A percentile compares a stretch with the other conserved stretches of the same genome.
Conservation (phyloP, 2,113 vertebrate genomes). For the Vulpes lagopus region DNA sequence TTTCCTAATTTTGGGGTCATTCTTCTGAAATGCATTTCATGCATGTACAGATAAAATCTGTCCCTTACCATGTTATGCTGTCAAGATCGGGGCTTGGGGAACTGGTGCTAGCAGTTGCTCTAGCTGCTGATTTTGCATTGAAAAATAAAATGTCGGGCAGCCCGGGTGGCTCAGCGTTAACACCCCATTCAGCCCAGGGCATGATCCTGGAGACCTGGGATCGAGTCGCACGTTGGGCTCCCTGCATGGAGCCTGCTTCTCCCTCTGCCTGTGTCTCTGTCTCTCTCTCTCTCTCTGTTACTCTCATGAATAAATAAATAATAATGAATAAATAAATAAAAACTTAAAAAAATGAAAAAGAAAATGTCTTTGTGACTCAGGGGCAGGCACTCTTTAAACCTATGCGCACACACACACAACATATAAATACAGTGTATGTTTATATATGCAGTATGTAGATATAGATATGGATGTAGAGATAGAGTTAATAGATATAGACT, state of each 20-base stretch:
- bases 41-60: not conserved
- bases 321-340: too few relatives aligned
- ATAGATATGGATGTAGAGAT: not conserved
- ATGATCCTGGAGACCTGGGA: too few relatives aligned
- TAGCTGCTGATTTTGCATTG: not conserved
- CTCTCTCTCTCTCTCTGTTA: too few relatives aligned
- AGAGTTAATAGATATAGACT: not conserved
- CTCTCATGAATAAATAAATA: too few relatives aligned
- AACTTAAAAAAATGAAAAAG: too few relatives aligned
- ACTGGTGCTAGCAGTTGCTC: not conserved
- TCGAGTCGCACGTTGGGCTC: too few relatives aligned
- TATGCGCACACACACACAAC: not conserved
- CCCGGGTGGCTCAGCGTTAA: too few relatives aligned
- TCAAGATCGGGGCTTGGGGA: not conserved
- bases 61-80: accelerated
- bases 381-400: not conserved
- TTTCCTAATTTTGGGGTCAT: not conserved
- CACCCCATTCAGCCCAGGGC: too few relatives aligned
- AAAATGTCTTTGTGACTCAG: not conserved
- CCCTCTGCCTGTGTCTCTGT: too few relatives aligned
- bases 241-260: too few relatives aligned
- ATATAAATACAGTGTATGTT: not conserved
- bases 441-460: not conserved
- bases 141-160: not conserved
- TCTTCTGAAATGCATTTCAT: not conserved